These are phyloP conservation scores for Cichlasoma orientale DNA, from an alignment of 2,797 vertebrate genomes.

Conservation along the genomic window DNA sequence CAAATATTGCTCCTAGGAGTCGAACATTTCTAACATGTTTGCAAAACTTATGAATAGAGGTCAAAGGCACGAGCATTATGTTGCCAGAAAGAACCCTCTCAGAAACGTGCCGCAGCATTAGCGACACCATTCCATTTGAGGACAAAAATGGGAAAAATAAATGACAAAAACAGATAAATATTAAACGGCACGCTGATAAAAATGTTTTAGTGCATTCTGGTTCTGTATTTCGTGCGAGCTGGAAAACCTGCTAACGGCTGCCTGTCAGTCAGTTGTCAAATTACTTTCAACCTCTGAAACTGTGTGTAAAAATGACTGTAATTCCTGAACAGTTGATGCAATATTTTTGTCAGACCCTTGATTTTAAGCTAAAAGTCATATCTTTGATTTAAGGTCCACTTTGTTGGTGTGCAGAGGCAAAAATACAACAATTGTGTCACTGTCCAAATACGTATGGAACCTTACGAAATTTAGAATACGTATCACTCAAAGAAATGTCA, in stretches of 20 bases:
- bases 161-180: background rate
- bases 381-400: background rate
- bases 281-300: background rate
- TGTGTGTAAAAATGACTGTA: background rate
- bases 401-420: background rate
- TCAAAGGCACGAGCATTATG: background rate
- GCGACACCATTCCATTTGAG: background rate
- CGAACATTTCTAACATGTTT: background rate
- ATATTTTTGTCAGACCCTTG: background rate
- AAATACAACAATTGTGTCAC: background rate
- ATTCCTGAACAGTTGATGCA: background rate
- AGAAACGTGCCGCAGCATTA: background rate
- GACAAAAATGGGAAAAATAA: background rate
- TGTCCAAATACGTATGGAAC: background rate
- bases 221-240: too few relatives aligned
- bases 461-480: background rate
- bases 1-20: background rate
- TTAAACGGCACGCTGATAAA: too few relatives aligned
- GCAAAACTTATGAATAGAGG: conserved; percentile 5
- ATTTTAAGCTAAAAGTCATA: too few relatives aligned
- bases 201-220: too few relatives aligned
- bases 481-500: background rate
- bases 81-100: background rate
- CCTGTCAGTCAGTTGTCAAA: background rate
- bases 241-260: background rate